Conservation (phyloP, 2,888 invertebrate genomes). For the Automeris io region DNA sequence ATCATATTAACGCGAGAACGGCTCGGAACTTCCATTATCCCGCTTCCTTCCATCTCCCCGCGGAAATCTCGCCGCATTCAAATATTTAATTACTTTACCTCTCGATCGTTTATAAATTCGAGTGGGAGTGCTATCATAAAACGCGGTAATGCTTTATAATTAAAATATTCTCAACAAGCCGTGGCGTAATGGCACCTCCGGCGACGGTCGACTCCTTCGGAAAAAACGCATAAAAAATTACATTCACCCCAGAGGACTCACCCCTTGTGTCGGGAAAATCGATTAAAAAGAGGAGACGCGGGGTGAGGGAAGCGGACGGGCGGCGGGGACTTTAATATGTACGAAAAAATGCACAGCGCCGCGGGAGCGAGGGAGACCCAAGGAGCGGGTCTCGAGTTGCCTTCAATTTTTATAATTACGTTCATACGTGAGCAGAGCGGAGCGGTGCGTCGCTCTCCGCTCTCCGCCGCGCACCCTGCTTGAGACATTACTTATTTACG, state of each 20-base stretch:
- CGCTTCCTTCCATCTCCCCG: conserved; percentile 54
- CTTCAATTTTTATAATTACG: conserved; percentile 78
- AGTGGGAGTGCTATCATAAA: conserved; percentile 74
- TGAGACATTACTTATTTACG: neutral
- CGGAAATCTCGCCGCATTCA: conserved; percentile 75
- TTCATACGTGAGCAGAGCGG: conserved; percentile 78
- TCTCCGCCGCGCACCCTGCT: conserved; percentile 18
- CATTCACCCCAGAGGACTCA: conserved; percentile 77
- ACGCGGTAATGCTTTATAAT: conserved; percentile 78
- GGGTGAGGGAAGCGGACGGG: conserved; percentile 53
- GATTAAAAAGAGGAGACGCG: conserved; percentile 77
- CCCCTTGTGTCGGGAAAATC: conserved; percentile 77
- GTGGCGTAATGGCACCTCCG: conserved; percentile 77
- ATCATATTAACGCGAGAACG: conserved; percentile 62
- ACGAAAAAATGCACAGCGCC: conserved; percentile 76
- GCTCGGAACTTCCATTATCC: conserved; percentile 59
- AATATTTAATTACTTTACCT: conserved; percentile 75
- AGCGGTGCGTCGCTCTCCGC: conserved; percentile 20
- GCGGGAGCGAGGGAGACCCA: conserved; percentile 65
- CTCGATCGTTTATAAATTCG: conserved; percentile 74
- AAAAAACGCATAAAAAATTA: conserved; percentile 79
- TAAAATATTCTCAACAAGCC: conserved; percentile 79
- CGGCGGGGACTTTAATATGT: conserved; percentile 71
- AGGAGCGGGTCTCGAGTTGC: conserved; percentile 62
- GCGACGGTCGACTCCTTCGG: conserved; percentile 67